Evolutionary conservation across 2,113 vertebrate species (phyloP).

Genomic region (Ceyx cyanopectus): DNA sequence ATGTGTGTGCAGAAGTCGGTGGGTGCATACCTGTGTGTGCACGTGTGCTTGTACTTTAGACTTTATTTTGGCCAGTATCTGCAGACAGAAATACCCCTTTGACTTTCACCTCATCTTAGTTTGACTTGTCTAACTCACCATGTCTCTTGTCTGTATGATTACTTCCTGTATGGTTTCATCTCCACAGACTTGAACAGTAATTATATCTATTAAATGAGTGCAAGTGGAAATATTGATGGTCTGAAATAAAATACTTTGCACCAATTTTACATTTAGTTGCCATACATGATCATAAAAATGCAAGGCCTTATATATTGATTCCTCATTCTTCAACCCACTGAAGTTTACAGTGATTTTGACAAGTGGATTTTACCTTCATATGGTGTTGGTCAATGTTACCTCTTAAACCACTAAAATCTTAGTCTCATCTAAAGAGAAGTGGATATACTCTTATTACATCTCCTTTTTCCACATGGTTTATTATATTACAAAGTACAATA

Average conservation of each 20-base stretch:
- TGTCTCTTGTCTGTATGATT: neutral
- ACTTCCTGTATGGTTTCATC: neutral
- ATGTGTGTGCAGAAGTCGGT: neutral
- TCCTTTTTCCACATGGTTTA: neutral
- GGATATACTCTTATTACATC: neutral
- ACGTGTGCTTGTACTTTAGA: fast-evolving
- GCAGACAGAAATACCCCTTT: neutral
- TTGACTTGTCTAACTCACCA: neutral
- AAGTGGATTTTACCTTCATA: neutral
- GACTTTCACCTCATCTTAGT: neutral
- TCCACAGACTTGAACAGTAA: neutral
- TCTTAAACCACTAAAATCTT: neutral
- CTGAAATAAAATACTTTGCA: neutral
- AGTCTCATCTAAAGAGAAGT: neutral
- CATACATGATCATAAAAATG: neutral
- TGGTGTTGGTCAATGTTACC: neutral
- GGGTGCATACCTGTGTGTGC: neutral
- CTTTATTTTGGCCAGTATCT: neutral
- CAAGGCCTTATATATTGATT: neutral
- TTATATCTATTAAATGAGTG: neutral
- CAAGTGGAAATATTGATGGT: neutral
- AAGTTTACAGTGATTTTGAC: neutral
- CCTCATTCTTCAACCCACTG: neutral
- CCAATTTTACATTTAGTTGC: neutral
- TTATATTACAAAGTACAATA: neutral